These are phyloP conservation scores for Eupithecia dodoneata DNA, from an alignment of 2,888 invertebrate species.

Conservation along the genomic window DNA sequence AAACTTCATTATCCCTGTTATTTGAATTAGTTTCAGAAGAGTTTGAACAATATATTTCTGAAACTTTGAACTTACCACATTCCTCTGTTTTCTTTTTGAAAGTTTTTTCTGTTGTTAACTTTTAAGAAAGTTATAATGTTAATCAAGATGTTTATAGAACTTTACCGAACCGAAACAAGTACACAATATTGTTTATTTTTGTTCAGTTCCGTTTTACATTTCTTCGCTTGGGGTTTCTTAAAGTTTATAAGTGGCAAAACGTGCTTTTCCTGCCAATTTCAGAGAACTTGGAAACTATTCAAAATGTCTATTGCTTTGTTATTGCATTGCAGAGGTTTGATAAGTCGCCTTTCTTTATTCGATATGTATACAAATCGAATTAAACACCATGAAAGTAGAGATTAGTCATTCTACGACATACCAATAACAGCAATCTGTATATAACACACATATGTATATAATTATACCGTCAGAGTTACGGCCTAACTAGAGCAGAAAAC, in stretches of 20 bases:
- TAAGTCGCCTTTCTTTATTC: neutral
- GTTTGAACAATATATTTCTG: neutral
- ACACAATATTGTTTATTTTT: slow-evolving; percentile 20
- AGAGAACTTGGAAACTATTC: slow-evolving; percentile 19
- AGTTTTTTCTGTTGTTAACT: neutral
- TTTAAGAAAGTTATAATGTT: neutral
- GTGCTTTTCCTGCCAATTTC: slow-evolving; percentile 27
- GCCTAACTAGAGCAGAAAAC: neutral
- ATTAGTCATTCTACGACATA: neutral
- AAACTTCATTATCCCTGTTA: slow-evolving; percentile 55
- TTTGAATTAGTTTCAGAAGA: slow-evolving; percentile 46
- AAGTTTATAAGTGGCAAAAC: slow-evolving; percentile 30
- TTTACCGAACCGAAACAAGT: neutral
- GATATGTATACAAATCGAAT: neutral
- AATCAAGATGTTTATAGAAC: slow-evolving; percentile 2
- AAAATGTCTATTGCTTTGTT: slow-evolving; percentile 6
- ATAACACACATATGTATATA: neutral
- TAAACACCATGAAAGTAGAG: neutral
- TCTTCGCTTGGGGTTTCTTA: slow-evolving; percentile 20
- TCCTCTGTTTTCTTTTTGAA: neutral
- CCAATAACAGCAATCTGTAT: neutral
- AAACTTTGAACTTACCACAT: neutral
- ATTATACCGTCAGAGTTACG: neutral
- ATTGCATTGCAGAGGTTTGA: neutral
- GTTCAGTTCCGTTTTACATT: slow-evolving; percentile 9